Evolutionary conservation across 2,888 invertebrate species (phyloP).

Genomic region (Dysmachus trigonus): DNA sequence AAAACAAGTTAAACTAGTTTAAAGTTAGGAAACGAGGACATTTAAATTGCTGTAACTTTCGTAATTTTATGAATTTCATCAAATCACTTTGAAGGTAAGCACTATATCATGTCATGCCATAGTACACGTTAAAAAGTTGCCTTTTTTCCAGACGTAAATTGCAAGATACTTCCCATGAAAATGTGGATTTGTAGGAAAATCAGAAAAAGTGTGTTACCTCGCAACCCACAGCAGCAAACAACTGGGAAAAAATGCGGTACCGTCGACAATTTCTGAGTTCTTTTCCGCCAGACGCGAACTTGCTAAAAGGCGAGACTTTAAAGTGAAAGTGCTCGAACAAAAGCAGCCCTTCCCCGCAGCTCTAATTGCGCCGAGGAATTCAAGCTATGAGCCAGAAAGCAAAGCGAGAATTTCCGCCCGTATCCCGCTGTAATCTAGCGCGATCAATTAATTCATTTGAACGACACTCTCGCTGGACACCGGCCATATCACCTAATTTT

Average conservation of each 20-base stretch:
- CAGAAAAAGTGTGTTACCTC: not conserved
- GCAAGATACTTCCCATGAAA: not conserved
- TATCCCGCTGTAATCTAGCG: not conserved
- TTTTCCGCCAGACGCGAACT: not conserved
- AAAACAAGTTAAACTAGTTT: too few relatives aligned
- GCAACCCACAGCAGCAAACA: not conserved
- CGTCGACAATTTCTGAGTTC: not conserved
- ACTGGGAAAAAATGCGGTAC: not conserved
- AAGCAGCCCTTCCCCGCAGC: not conserved
- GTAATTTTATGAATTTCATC: too few relatives aligned
- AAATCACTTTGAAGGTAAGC: too few relatives aligned
- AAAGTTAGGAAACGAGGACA: too few relatives aligned
- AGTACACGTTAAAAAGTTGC: too few relatives aligned
- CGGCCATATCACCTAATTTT: not conserved
- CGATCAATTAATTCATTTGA: conserved; percentile 3
- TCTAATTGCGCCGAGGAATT: not conserved
- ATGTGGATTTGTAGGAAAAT: not conserved
- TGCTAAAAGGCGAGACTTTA: not conserved
- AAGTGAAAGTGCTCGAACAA: not conserved
- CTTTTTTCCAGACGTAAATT: not conserved
- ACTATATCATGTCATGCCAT: too few relatives aligned
- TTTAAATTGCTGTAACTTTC: too few relatives aligned
- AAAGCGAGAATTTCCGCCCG: conserved; percentile 1
- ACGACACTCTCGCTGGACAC: not conserved
- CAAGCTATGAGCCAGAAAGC: not conserved